Evolutionary conservation across 2,797 vertebrate species (phyloP), one percentile per base, ranked within the genome.

Genomic region (Sebastes cheni): DNA sequence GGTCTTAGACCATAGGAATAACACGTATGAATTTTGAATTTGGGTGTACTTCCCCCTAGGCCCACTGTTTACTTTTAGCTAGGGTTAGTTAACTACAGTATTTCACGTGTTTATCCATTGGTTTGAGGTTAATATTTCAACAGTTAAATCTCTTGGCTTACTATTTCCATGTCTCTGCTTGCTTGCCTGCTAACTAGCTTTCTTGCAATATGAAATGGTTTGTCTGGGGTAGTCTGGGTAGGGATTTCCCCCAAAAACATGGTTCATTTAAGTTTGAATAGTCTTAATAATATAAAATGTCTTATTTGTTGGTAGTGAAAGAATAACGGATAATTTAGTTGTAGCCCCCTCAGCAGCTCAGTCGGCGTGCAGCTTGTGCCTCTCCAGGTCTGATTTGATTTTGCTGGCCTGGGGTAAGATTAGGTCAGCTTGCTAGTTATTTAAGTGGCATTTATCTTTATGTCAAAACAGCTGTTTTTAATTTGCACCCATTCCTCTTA

Each of bases 401-500:
- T 32, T 75, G 29, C n/a, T 3, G 36, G 65, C 70, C 64, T 36
- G 58, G 4, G 65, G 60, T 79, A 42, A 60, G 34, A 59, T 65
- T 16, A 59, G 71, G 23, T 68, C 18, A 64, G 59, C 72, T 20
- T 8, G 5, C 29, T 71, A 6, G 1, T 42, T 55, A 55, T 16
- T 65, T 8, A 5, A 59, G 62, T 32, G 61, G 16, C 22, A 62
- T 72, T 81, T 60, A 71, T 73, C 27, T 79, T 55, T 39, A 83
- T 61, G 46, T 59, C 60, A 30, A 58, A 25, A 39, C 46, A 78
- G 36, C 54, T 81, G 67, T 79, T 83, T 80, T 5, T 67, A 11
- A 58, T 84, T 77, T 32, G 22, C 64, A 30, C n/a, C 20, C 39
- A 27, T 25, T 56, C 4, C 29, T 58, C 14, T 16, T 16, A 68